Evolutionary conservation across 2,113 vertebrate species (phyloP), one percentile per base, ranked within the genome.

Genomic region (Clarias batrachus): DNA sequence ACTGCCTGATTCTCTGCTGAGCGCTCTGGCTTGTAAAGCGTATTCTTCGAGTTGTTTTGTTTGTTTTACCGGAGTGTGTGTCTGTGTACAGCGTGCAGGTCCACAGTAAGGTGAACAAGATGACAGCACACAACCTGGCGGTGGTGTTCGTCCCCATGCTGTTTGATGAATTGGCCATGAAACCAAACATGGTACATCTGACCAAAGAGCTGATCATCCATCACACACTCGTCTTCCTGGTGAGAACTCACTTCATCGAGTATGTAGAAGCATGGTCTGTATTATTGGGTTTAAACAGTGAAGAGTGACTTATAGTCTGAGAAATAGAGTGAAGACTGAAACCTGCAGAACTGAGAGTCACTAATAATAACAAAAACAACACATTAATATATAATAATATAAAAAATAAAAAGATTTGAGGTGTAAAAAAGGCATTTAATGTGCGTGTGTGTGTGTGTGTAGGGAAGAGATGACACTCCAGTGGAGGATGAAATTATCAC

Each of bases 111-210:
- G 37, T 21, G 37, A 96, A 96, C 90, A 93, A 85, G 84, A 96
- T 96, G 95, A 94, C 94, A 0, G 93, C 93, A 23, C 92, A 95
- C 0, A 96, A 95, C 86, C 91, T 96, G 88, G 94, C 95, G 0
- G 33, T 95, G 89, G 94, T 96, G 71, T 92, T 96, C 80, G 92
- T 90, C 12, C 94, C 95, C 0, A 92, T 91, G 0, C 86, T 95
- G 78, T 96, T 96, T 65, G 90, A 93, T 84, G 89, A 89, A n/a
- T 48, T 93, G 41, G 91, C 90, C 71, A 88, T 91, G 88, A 95
- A 86, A 91, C 87, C 90, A 12, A 90, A 92, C 57, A 84, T 95
- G 90, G 85, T 94, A 3, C 70, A 80, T 3, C 92, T 95, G 63
- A 94, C 92, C 52, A 88, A 85, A 54, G 95, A 96, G 66, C 92